phyloP scores from a whole-genome alignment of 2,888 invertebrate genomes.

The Heteropelma amictum region DNA sequence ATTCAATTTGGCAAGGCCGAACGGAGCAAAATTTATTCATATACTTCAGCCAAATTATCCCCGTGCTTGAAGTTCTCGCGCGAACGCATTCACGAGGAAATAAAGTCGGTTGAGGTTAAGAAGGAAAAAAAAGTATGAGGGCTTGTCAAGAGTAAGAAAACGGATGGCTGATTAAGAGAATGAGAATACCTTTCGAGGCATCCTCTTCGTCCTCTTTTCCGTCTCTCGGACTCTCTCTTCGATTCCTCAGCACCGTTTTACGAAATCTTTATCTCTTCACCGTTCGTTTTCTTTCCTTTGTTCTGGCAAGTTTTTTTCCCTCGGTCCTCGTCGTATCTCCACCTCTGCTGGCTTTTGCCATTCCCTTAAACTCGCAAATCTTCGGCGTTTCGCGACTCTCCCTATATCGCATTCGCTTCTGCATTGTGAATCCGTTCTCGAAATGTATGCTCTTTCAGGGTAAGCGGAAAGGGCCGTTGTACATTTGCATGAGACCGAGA shows the following conservation, averaged over 20 bases:
- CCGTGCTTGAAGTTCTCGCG: constrained; percentile 10
- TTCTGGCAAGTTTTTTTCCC: background rate
- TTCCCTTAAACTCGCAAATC: constrained; percentile 2
- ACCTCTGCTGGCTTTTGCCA: background rate
- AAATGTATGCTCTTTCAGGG: background rate
- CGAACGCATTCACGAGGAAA: constrained; percentile 7
- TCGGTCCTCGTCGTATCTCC: background rate
- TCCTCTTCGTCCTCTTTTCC: constrained; percentile 4
- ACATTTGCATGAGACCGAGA: too few relatives aligned
- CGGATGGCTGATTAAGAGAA: constrained; percentile 38
- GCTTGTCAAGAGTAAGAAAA: constrained; percentile 34
- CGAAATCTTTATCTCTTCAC: constrained; percentile 17
- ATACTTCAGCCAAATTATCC: constrained; percentile 33
- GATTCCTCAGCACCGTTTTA: background rate
- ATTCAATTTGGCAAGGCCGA: constrained; percentile 36
- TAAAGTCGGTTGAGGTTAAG: background rate
- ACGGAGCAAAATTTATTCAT: constrained; percentile 39
- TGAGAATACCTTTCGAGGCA: constrained; percentile 18
- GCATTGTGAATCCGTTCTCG: background rate
- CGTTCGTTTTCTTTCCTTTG: background rate
- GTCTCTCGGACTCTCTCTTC: background rate
- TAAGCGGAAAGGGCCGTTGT: background rate
- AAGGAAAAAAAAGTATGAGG: constrained; percentile 21
- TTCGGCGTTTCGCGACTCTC: background rate
- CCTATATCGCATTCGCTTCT: background rate